Percentiles rank a stretch among this genome's conserved stretches.
These are phyloP conservation scores for Oscheius myriophilus DNA, from an alignment of 2,888 invertebrate genomes.

Conservation along the genomic window DNA sequence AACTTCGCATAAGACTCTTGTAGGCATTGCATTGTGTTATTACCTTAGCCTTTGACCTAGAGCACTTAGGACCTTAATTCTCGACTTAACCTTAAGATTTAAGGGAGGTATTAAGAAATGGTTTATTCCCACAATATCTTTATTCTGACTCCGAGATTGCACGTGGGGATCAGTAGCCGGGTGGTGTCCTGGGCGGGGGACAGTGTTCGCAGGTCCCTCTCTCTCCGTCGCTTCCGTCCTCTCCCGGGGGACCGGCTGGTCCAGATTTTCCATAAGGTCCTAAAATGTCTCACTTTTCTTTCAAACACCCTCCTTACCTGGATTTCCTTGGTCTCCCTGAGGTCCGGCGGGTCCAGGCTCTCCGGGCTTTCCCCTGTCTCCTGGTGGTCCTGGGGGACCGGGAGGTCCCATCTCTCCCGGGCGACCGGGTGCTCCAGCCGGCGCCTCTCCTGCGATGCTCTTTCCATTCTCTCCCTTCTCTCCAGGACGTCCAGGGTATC, in stretches of 20 bases:
- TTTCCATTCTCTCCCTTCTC: constrained; percentile 57
- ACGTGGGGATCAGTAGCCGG: constrained; percentile 58
- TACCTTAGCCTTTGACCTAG: too few species aligned
- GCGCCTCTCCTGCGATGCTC: constrained; percentile 47
- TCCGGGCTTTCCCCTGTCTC: constrained; percentile 60
- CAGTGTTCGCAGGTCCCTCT: constrained; percentile 66
- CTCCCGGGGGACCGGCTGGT: constrained; percentile 56
- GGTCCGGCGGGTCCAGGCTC: constrained; percentile 60
- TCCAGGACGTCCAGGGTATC: constrained; percentile 65
- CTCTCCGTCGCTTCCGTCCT: constrained; percentile 55
- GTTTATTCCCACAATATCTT: too few species aligned
- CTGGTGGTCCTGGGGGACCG: constrained; percentile 63
- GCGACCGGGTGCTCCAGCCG: constrained; percentile 61
- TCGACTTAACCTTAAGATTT: too few species aligned
- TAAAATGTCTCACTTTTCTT: constrained; percentile 8
- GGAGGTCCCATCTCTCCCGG: constrained; percentile 64
- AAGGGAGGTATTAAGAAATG: too few species aligned
- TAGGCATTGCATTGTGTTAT: too few species aligned
- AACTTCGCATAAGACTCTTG: too few species aligned
- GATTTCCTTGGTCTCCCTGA: constrained; percentile 67
- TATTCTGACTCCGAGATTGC: not conserved
- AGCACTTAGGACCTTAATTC: too few species aligned
- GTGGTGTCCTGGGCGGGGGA: constrained; percentile 65
- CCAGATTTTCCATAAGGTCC: constrained; percentile 65
- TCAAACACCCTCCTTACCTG: constrained; percentile 38